A percentile compares a stretch with the other conserved stretches of the same genome.
Evolutionary conservation across 2,888 invertebrate genomes (phyloP).

Genomic region (Tenthredo distinguenda): DNA sequence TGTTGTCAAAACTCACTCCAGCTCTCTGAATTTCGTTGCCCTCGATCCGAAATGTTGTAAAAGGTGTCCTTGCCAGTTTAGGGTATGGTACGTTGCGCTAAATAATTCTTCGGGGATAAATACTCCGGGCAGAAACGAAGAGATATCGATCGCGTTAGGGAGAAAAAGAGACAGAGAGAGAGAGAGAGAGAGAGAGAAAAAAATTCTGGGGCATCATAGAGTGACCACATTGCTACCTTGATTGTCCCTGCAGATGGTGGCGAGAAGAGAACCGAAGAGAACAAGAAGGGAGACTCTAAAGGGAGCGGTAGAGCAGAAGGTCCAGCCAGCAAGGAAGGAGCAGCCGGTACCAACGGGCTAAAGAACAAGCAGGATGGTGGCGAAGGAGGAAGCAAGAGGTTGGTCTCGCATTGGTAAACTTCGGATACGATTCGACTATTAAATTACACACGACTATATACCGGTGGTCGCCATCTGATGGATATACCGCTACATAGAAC

Average conservation of each 20-base stretch:
- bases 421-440: conserved; percentile 59
- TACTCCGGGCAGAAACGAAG: not conserved
- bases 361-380: conserved; percentile 81
- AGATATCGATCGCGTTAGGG: conserved; percentile 55
- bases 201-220: conserved; percentile 50
- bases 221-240: conserved; percentile 71
- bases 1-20: conserved; percentile 55
- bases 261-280: conserved; percentile 77
- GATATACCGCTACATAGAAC: conserved; percentile 62
- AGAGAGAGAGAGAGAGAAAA: conserved; percentile 49
- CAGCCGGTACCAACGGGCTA: conserved; percentile 78
- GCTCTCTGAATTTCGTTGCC: conserved; percentile 49
- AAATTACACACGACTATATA: conserved; percentile 65
- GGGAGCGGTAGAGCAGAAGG: conserved; percentile 75
- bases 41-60: not conserved
- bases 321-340: conserved; percentile 71
- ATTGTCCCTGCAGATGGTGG: conserved; percentile 75
- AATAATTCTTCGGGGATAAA: not conserved
- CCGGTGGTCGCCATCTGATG: conserved; percentile 69
- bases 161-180: conserved; percentile 45
- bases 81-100: conserved; percentile 56
- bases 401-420: conserved; percentile 77
- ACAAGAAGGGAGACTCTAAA: conserved; percentile 75
- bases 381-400: conserved; percentile 81
- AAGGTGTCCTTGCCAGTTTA: conserved; percentile 50